Percentiles rank a stretch among this genome's conserved stretches.
Evolutionary conservation across 2,113 vertebrate species (phyloP).

Genomic region (Pluvianellus socialis): DNA sequence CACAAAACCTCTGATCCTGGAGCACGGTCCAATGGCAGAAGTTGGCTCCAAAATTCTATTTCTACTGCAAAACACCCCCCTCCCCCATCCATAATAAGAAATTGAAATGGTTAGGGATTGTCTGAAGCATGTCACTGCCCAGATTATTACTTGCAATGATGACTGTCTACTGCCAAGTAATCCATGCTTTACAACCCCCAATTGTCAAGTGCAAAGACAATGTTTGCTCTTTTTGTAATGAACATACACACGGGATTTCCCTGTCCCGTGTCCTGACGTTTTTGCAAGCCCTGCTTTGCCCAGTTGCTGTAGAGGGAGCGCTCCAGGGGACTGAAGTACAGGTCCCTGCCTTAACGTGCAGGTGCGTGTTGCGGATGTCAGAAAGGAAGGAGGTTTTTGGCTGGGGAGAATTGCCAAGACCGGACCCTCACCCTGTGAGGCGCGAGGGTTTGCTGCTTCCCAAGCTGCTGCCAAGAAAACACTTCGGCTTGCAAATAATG

Average conservation of each 20-base stretch:
- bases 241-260: background rate
- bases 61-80: background rate
- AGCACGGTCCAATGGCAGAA: fast-evolving
- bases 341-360: fast-evolving
- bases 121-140: background rate
- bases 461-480: background rate
- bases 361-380: background rate
- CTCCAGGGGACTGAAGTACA: no score
- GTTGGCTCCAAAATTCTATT: background rate
- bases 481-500: fast-evolving
- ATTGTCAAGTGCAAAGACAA: background rate
- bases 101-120: background rate
- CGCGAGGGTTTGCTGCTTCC: background rate
- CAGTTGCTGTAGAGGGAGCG: background rate
- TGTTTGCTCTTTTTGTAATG: background rate
- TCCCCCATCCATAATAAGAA: no score
- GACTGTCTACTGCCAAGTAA: background rate
- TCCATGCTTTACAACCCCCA: fast-evolving
- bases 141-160: background rate
- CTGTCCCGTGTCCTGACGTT: fast-evolving
- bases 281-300: background rate
- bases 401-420: background rate
- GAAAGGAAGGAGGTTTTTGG: background rate
- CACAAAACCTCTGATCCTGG: background rate
- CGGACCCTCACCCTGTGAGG: fast-evolving